Base-by-base conservation (phyloP, 1,140 invertebrate species). In the Piezodorus guildinii region DNA sequence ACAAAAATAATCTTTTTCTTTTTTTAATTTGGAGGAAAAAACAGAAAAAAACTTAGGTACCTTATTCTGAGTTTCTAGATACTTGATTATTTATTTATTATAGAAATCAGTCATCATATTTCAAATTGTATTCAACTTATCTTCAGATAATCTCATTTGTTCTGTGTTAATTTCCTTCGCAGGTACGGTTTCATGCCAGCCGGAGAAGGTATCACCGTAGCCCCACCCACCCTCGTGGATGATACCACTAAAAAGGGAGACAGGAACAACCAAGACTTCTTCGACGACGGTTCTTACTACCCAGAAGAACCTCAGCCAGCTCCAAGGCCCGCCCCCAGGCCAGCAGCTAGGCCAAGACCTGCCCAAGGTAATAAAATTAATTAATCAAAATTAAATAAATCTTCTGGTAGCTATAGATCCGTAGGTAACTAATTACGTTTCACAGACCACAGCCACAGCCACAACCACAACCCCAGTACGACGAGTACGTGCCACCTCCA, bases 191-290 rank as follows among this genome's bases (percentile, higher is more conserved):
- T 91, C 79, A 87, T 89, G 71, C 89, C 88, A 0, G 79, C 84
- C 4, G 88, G 88, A n/a, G 87, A 90, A 69, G 88, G 87, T 30
- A 90, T 91, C 72, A 88, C 86, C 0, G 86, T 90, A 1, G 85
- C 87, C 0, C 87, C 87, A 1, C 86, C 87, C 49, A 90, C 87
- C 0, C 73, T 90, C 8, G 82, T 86, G 0, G 86, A 88, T 65
- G 87, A 90, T 66, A 74, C 70, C 68, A 69, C 45, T 62, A 67
- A 63, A 60, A 66, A 60, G 17, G 30, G 63, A 34, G 21, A 45
- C 17, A 21, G 23, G 23, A 23, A 16, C 15, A 16, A 34, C 4
- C 45, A 51, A 17, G 43, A 62, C 52, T 52, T 25, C 43, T 19
- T 62, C 6, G 51, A 69, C 45, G 70, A 70, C 61, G 66, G 67